A percentile compares a stretch with the other conserved stretches of the same genome.
Conservation (phyloP, 2,888 invertebrate species). For the Acanthosoma haemorrhoidale region DNA sequence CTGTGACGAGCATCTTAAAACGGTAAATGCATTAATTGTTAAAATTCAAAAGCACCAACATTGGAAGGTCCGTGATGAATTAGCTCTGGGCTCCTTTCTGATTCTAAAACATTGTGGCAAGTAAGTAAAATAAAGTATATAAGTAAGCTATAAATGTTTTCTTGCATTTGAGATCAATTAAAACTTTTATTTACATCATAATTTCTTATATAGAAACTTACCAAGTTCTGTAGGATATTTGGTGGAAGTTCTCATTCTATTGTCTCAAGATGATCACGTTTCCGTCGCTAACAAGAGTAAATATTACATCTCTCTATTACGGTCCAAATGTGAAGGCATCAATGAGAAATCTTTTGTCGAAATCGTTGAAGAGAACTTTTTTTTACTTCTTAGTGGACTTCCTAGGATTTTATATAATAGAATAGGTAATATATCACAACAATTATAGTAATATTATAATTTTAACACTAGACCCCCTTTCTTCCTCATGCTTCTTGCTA, state of each 20-base stretch:
- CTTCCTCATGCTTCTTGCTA: too few species aligned
- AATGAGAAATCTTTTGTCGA: constrained; percentile 50
- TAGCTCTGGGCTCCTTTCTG: constrained; percentile 45
- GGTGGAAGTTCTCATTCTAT: constrained; percentile 61
- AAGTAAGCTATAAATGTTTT: neutral
- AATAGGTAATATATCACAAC: constrained; percentile 39
- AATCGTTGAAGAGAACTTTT: constrained; percentile 57
- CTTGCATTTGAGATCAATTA: neutral
- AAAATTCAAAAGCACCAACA: constrained; percentile 57
- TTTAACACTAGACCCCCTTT: too few species aligned
- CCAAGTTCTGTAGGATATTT: constrained; percentile 50
- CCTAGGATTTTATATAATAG: constrained; percentile 60
- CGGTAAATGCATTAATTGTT: constrained; percentile 51
- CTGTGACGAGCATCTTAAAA: constrained; percentile 54
- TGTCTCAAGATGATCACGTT: constrained; percentile 60
- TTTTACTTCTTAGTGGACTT: constrained; percentile 54
- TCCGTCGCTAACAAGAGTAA: constrained; percentile 51
- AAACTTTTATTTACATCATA: neutral
- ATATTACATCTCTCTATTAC: constrained; percentile 47
- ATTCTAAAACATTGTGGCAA: constrained; percentile 37
- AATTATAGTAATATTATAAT: too few species aligned
- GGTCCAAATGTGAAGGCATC: constrained; percentile 46
- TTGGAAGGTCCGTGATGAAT: constrained; percentile 56
- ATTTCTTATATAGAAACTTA: constrained; percentile 45
- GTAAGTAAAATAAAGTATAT: constrained; percentile 25